Conservation (phyloP, 2,113 vertebrate species). For the Heterocephalus glaber region DNA sequence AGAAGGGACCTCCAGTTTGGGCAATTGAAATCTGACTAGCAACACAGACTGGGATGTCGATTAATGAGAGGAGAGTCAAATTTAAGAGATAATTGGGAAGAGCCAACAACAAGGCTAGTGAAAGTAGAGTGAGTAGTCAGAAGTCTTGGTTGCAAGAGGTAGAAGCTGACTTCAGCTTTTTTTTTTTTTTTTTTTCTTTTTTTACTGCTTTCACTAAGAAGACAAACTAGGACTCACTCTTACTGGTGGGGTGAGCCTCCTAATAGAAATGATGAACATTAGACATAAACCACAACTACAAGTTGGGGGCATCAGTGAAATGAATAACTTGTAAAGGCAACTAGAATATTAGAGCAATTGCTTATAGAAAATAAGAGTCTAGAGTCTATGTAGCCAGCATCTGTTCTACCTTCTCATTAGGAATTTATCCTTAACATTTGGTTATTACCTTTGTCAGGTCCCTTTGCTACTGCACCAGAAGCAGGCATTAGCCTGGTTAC, state of each 20-base stretch:
- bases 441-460: conserved; percentile 77
- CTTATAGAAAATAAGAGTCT: background rate
- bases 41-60: background rate
- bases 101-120: background rate
- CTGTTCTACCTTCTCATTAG: background rate
- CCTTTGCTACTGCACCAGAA: conserved; percentile 93
- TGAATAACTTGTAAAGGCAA: background rate
- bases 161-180: background rate
- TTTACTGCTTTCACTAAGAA: background rate
- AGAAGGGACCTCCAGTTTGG: background rate
- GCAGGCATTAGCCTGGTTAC: conserved; percentile 92
- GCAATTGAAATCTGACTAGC: background rate
- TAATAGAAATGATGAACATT: background rate
- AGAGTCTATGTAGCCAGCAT: background rate
- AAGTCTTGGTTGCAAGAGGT: background rate
- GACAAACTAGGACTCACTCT: background rate
- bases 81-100: background rate
- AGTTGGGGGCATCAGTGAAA: background rate
- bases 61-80: background rate
- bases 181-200: background rate
- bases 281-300: background rate
- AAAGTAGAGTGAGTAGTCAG: background rate
- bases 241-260: no score
- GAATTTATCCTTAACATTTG: background rate
- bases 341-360: background rate